phyloP scores from a whole-genome alignment of 2,888 invertebrate species.

The Petrolisthes manimaculis region DNA sequence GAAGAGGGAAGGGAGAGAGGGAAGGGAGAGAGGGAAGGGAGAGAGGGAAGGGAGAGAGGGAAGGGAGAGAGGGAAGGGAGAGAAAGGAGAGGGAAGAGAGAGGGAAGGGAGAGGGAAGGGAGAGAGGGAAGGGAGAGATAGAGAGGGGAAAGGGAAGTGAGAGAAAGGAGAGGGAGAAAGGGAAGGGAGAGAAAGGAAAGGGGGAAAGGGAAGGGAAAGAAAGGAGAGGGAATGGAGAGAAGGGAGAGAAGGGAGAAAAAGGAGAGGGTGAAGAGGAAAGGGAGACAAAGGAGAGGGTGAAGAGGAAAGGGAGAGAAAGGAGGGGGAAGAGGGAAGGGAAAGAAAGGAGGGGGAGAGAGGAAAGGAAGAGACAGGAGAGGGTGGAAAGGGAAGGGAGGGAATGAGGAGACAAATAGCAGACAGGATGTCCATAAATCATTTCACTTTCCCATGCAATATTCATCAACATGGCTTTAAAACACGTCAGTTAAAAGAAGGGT shows the following conservation, averaged over 20 bases:
- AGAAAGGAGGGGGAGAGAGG: background rate
- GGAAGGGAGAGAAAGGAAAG: background rate
- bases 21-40: too few species aligned
- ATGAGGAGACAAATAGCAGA: background rate
- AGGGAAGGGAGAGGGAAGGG: background rate
- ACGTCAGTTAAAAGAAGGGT: too few species aligned
- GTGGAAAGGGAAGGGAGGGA: background rate
- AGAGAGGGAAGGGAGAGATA: background rate
- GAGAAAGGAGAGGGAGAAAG: background rate
- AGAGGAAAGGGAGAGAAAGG: background rate
- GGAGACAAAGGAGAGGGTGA: background rate
- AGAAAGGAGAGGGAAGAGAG: background rate
- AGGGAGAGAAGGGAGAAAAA: background rate
- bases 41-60: background rate
- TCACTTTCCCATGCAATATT: too few species aligned
- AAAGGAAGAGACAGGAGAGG: background rate
- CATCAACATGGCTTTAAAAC: too few species aligned
- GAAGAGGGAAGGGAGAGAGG: too few species aligned
- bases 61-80: background rate
- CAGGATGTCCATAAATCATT: background rate
- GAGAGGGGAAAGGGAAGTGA: background rate
- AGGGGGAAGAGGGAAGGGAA: background rate
- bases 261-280: background rate
- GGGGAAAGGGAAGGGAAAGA: background rate
- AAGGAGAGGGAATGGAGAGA: background rate